A percentile compares a stretch with the other conserved stretches of the same genome.
These are phyloP conservation scores for Sipha flava DNA, from an alignment of 1,140 invertebrate species.

Conservation along the genomic window DNA sequence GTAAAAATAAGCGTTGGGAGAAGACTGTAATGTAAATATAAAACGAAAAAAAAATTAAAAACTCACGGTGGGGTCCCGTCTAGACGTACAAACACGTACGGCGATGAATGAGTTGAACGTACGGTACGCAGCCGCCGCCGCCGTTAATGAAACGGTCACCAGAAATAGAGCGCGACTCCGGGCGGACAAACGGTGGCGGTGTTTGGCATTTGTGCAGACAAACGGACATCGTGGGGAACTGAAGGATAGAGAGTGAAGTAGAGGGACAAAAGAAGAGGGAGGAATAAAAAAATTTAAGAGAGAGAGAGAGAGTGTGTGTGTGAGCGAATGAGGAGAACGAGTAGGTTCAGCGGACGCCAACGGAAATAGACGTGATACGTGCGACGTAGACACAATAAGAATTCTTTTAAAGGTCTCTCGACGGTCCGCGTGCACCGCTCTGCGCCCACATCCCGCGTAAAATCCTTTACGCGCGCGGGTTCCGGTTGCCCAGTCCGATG, in stretches of 20 bases:
- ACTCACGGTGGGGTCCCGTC: conserved; percentile 21
- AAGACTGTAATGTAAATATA: too few species aligned
- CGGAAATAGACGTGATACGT: conserved; percentile 10
- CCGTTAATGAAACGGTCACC: conserved; percentile 21
- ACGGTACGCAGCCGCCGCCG: too few species aligned
- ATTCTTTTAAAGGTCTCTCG: conserved; percentile 17
- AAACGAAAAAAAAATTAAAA: background rate
- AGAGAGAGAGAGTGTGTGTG: too few species aligned
- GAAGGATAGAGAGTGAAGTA: background rate
- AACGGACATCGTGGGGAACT: too few species aligned
- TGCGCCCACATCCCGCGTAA: too few species aligned
- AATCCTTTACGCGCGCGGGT: too few species aligned
- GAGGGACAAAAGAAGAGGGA: too few species aligned
- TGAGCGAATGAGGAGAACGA: too few species aligned
- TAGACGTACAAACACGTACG: background rate
- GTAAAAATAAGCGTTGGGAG: background rate
- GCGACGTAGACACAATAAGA: background rate
- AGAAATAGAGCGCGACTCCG: background rate
- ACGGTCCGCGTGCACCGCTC: background rate
- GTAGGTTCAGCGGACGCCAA: background rate
- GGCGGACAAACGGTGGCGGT: background rate
- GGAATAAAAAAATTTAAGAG: too few species aligned
- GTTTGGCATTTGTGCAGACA: too few species aligned
- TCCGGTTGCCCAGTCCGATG: background rate
- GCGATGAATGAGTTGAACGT: conserved; percentile 17